Evolutionary conservation across 2,888 invertebrate species (phyloP), one percentile per base, ranked within the genome.

Genomic region (Lithodes maja): DNA sequence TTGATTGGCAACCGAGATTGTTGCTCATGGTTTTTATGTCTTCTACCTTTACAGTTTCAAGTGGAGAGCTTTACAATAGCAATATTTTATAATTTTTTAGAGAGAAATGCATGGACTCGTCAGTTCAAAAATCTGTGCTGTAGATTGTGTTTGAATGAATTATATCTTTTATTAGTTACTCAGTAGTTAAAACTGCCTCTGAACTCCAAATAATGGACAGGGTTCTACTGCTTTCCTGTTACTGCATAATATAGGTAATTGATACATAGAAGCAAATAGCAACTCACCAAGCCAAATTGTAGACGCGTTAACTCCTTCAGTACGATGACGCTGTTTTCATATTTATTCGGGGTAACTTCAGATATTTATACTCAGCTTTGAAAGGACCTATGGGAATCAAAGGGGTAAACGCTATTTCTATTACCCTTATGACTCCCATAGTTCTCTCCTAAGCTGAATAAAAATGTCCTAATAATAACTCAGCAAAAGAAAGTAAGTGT

Each of bases 11-110:
- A 75, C 69, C 52, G 54, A 61, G 86, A 82, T 68, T 74, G 74
- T 81, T 86, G 86, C 86, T 82, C 81, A 85, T 68, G 53, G 80
- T 74, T 74, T 85, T 85, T 68, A 79, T 78, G 77, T 61, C 79
- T 85, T 52, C 78, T 86, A 52, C 79, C 15, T 50, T 53, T 69
- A 79, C 79, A 85, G 52, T 79, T 85, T 50, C 12, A 82, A 49
- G 77, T 86, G 77, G 81, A 77, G 86, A 86, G 86, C 81, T 71
- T 71, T 71, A 71, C 71, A 15, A n/a, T 71, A 71, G 71, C 71
- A 86, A 82, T 86, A 86, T 55, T 82, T 81, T 17, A 78, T 82
- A 75, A 75, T 75, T 82, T 86, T n/a, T n/a, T 74, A 61, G 61
- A 71, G 71, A 12, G n/a, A 71, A 71, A 71, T n/a, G 71, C n/a